Evolutionary conservation across 2,888 invertebrate species (phyloP), one percentile per base, ranked within the genome.

Genomic region (Julus scandinavius): DNA sequence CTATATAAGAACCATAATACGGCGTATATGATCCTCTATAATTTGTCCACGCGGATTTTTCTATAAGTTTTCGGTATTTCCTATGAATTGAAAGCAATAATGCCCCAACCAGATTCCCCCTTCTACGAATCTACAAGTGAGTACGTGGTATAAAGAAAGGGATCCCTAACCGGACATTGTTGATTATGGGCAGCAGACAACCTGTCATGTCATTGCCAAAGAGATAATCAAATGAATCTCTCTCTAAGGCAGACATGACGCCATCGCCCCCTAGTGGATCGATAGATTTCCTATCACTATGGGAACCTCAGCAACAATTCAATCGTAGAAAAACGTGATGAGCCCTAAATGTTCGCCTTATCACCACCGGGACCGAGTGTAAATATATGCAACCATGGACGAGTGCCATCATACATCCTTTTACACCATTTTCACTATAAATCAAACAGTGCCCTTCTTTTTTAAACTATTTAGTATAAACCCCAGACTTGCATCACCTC

Each of bases 101-200:
- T 38, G 80, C 29, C 29, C 29, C 29, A 29, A 29, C 29, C 29
- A 29, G 38, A 4, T 20, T 20, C 29, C 29, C 80, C 38, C 80
- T 38, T 38, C 80, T 29, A 80, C 29, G 80, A 80, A 80, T 80
- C 80, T 80, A 80, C 80, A 80, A 80, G 80, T 80, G 80, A 80
- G 80, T 38, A 13, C 2, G 6, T 80, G 15, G 80, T 80, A 80
- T 80, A 80, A 80, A 80, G 80, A 80, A 80, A 80, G 38, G 80
- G 80, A 80, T 80, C 38, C 80, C 80, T 80, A 80, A 80, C 80
- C 80, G 80, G 80, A 80, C 80, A 80, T 80, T 80, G 80, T 80
- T 80, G 80, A 80, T 80, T 80, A 80, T 80, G 80, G 80, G 80
- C 80, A 80, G 80, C 80, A 80, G 80, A 80, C 80, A 80, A 80